These are phyloP conservation scores for Eulacestoma nigropectus DNA, from an alignment of 2,113 vertebrate species.

Conservation along the genomic window DNA sequence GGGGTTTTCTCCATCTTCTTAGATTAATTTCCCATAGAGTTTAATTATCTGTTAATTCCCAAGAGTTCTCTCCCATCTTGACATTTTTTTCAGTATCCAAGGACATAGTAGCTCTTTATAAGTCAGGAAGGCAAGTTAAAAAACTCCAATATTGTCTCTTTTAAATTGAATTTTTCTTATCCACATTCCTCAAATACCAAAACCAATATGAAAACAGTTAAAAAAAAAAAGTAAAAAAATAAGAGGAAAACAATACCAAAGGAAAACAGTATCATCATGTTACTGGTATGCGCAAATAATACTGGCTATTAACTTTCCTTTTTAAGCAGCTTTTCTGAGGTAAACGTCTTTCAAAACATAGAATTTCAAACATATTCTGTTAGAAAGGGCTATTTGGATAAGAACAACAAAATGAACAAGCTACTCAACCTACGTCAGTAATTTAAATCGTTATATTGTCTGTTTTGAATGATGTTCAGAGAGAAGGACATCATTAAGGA, in stretches of 20 bases:
- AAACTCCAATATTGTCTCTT: neutral
- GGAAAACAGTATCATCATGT: neutral
- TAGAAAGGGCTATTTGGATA: neutral
- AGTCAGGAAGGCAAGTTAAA: neutral
- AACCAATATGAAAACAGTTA: neutral
- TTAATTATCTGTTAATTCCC: neutral
- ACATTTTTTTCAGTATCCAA: neutral
- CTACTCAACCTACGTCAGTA: neutral
- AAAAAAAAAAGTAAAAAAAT: neutral
- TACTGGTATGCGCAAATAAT: neutral
- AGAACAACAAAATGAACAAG: neutral
- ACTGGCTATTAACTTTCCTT: neutral
- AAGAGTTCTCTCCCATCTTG: neutral
- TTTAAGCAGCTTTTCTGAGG: neutral
- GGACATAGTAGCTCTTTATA: neutral
- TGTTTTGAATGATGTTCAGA: neutral
- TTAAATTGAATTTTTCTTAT: neutral
- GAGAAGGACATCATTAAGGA: conserved; percentile 8
- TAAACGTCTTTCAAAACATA: neutral
- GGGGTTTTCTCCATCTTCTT: neutral
- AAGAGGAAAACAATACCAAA: neutral
- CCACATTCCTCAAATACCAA: neutral
- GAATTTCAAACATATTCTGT: neutral
- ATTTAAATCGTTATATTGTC: neutral
- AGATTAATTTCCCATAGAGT: neutral